Conservation (phyloP, 2,888 invertebrate species). For the Prosopocoilus inquinatus region DNA sequence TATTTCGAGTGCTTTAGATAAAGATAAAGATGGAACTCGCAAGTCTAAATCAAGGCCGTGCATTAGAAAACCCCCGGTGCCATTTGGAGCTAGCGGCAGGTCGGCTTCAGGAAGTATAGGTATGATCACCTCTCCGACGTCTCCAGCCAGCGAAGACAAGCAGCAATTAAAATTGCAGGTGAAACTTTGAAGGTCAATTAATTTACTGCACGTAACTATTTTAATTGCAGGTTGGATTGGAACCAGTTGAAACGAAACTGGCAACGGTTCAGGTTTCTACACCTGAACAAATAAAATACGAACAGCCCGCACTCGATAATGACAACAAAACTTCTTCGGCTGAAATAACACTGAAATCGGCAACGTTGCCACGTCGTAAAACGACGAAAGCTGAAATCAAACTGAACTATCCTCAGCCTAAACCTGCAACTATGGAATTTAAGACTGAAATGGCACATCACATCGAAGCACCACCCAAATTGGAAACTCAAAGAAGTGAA, state of each 20-base stretch:
- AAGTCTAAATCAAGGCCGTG: slow-evolving; percentile 51
- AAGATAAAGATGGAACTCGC: slow-evolving; percentile 47
- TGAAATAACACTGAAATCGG: slow-evolving; percentile 66
- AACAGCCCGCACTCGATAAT: slow-evolving; percentile 29
- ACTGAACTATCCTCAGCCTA: slow-evolving; percentile 54
- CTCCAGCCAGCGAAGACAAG: slow-evolving; percentile 9
- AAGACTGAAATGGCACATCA: slow-evolving; percentile 63
- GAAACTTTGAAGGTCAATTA: neutral
- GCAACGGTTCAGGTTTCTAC: slow-evolving; percentile 35
- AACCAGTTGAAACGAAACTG: no score
- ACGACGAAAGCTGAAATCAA: slow-evolving; percentile 65
- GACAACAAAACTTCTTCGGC: slow-evolving; percentile 60
- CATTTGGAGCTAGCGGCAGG: slow-evolving; percentile 58
- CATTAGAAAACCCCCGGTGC: slow-evolving; percentile 63
- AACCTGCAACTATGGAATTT: slow-evolving; percentile 53
- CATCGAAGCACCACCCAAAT: slow-evolving; percentile 49
- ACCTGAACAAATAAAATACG: slow-evolving; percentile 32
- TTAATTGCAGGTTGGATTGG: no score
- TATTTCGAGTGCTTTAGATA: slow-evolving; percentile 66
- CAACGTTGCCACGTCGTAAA: slow-evolving; percentile 64
- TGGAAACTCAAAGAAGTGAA: slow-evolving; percentile 56
- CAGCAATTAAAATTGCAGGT: slow-evolving; percentile 11
- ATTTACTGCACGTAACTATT: no score
- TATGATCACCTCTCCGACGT: slow-evolving; percentile 36
- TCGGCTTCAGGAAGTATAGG: slow-evolving; percentile 60